Conservation (phyloP, 2,888 invertebrate species). For the Microplitis deprimator region DNA sequence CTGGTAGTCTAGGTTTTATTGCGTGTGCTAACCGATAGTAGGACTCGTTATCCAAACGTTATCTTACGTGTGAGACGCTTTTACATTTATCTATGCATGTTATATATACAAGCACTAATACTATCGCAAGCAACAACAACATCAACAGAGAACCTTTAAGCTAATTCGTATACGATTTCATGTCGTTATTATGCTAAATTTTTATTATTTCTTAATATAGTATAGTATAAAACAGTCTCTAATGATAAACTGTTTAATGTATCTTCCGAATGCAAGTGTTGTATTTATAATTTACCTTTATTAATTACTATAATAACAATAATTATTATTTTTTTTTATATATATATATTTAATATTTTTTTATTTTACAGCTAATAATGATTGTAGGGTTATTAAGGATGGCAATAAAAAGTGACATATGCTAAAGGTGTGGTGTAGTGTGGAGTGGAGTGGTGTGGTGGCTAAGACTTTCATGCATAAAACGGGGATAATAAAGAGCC, state of each 20-base stretch:
- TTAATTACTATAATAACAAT: background rate
- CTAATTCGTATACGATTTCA: constrained; percentile 29
- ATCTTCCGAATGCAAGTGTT: background rate
- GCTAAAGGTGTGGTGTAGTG: constrained; percentile 12
- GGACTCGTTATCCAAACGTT: constrained; percentile 25
- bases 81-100: constrained; percentile 1
- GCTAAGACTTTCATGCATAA: constrained; percentile 59
- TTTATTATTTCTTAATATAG: background rate
- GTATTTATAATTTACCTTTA: background rate
- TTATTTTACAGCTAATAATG: constrained; percentile 21
- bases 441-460: constrained; percentile 27
- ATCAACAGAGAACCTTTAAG: background rate
- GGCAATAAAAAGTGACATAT: constrained; percentile 34
- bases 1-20: constrained; percentile 38
- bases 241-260: background rate
- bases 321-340: background rate
- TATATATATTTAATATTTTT: background rate
- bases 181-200: constrained; percentile 9
- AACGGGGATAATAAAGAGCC: constrained; percentile 51
- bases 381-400: constrained; percentile 41
- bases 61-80: constrained; percentile 11
- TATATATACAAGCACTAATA: background rate
- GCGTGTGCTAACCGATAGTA: constrained; percentile 20
- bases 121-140: background rate
- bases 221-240: constrained; percentile 2